A percentile compares a stretch with the other conserved stretches of the same genome.
Evolutionary conservation across 2,797 vertebrate species (phyloP).

Genomic region (Distichodus sexfasciatus): DNA sequence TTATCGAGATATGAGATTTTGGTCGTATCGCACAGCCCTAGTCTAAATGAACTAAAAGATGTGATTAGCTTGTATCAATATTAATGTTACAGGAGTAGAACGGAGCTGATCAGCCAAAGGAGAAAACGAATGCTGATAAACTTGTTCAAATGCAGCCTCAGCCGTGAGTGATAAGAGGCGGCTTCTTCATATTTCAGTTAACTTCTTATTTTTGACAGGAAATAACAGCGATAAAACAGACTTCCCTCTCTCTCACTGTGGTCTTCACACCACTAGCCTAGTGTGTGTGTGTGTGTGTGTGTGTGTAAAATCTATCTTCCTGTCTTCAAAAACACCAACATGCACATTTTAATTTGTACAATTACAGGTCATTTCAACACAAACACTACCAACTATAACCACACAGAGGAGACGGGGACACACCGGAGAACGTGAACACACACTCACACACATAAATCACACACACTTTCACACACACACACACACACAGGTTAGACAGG

Average conservation of each 20-base stretch:
- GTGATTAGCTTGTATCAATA: too few relatives aligned
- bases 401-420: constrained; percentile 7
- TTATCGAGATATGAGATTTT: too few relatives aligned
- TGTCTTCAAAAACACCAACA: background rate
- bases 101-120: too few relatives aligned
- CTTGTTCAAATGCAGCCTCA: too few relatives aligned
- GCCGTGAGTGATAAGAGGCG: background rate
- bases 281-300: background rate
- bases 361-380: background rate
- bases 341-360: background rate
- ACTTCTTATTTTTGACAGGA: constrained; percentile 24
- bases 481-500: background rate
- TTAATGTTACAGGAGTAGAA: too few relatives aligned
- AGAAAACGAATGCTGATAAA: too few relatives aligned
- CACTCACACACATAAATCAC: background rate
- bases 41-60: too few relatives aligned
- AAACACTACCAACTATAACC: background rate
- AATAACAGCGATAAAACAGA: constrained; percentile 35
- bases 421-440: constrained; percentile 9
- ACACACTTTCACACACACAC: background rate
- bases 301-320: background rate
- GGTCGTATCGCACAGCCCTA: too few relatives aligned
- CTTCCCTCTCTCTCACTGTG: constrained; percentile 19
- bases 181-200: background rate
- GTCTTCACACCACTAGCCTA: constrained; percentile 19